Conservation (phyloP, 2,113 vertebrate genomes). For the Urocynchramus pylzowi region DNA sequence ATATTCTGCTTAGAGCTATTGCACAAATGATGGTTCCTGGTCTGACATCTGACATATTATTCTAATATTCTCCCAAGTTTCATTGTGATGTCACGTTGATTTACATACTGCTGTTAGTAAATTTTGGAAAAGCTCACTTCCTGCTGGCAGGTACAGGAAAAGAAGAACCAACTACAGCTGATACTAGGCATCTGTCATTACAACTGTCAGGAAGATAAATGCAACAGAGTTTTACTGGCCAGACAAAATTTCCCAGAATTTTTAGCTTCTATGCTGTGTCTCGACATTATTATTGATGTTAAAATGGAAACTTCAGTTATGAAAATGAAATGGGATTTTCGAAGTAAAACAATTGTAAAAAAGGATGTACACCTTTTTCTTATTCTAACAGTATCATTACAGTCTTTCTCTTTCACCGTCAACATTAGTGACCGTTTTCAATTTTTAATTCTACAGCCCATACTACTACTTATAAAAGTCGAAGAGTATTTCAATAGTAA, state of each 20-base stretch:
- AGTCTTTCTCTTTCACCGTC: neutral
- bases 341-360: neutral
- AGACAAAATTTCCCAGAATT: neutral
- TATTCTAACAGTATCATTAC: neutral
- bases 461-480: neutral
- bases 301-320: neutral
- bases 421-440: neutral
- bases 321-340: neutral
- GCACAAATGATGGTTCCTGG: constrained; percentile 10
- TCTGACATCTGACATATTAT: neutral
- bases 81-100: constrained; percentile 1
- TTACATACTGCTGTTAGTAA: constrained; percentile 22
- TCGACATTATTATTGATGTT: neutral
- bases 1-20: neutral
- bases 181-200: constrained; percentile 26
- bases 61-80: constrained; percentile 12
- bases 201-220: constrained; percentile 37
- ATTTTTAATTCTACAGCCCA: neutral
- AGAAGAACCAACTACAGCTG: neutral
- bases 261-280: neutral
- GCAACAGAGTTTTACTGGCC: neutral
- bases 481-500: neutral
- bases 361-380: neutral
- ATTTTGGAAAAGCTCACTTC: constrained; percentile 22
- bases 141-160: neutral